Percentiles rank a stretch among this genome's conserved stretches.
These are phyloP conservation scores for Drosophila azteca DNA, from an alignment of 1,140 invertebrate genomes.

Conservation along the genomic window DNA sequence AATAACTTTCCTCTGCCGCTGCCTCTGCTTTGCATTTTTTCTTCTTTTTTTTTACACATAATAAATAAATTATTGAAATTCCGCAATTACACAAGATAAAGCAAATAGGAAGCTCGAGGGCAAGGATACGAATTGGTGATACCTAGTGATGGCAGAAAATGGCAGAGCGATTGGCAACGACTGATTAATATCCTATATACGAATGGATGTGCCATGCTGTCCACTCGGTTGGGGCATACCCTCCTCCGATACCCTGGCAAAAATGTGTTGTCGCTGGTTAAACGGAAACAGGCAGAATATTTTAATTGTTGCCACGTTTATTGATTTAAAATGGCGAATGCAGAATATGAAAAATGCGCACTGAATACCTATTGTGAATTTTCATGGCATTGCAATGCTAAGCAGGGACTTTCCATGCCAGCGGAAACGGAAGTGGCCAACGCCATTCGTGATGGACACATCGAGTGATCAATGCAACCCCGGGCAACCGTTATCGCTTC, in stretches of 20 bases:
- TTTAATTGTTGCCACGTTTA: constrained; percentile 78
- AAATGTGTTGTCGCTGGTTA: constrained; percentile 26
- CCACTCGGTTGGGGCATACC: no score
- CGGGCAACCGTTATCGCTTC: constrained; percentile 30
- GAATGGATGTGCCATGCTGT: no score
- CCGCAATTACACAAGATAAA: constrained; percentile 71
- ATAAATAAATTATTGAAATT: constrained; percentile 81
- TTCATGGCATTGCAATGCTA: constrained; percentile 51
- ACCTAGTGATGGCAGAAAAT: background rate
- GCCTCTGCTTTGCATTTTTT: no score
- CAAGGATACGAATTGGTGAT: background rate
- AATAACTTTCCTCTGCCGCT: constrained; percentile 58
- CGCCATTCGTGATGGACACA: constrained; percentile 61
- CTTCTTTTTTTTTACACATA: constrained; percentile 68
- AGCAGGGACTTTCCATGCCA: constrained; percentile 39
- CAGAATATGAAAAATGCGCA: constrained; percentile 19
- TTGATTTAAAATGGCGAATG: constrained; percentile 58
- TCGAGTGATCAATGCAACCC: constrained; percentile 2
- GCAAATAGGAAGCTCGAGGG: background rate
- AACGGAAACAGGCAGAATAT: constrained; percentile 74
- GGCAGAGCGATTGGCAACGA: no score
- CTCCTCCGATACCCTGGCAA: background rate
- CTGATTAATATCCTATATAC: no score
- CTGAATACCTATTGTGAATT: constrained; percentile 51
- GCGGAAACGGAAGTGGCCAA: constrained; percentile 75